Evolutionary conservation across 2,797 vertebrate species (phyloP), one percentile per base, ranked within the genome.

Genomic region (Chaetodon trifasciatus): DNA sequence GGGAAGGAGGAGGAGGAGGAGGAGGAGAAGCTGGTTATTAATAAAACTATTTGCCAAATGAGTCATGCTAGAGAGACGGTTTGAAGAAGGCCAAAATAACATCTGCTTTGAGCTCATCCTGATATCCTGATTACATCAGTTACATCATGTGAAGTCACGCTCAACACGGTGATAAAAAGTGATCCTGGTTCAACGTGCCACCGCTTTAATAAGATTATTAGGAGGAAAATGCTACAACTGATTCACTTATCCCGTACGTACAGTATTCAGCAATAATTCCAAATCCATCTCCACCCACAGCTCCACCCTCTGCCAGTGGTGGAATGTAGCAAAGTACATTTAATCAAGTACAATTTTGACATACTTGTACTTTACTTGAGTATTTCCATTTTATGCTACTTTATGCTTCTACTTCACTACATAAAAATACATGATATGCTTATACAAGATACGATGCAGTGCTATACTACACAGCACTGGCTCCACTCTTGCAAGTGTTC

Each of bases 41-140:
- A 92, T 88, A 86, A 86, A 90, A 88, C 42, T 28, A 79, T 91
- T 85, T 81, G 86, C 78, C 85, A 89, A 86, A 88, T 90, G 86
- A 86, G 74, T 91, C 90, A 88, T 69, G 68, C 79, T 81, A 19
- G 57, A 60, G 35, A 71, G 75, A 86, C 23, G 16, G 56, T 79
- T 81, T 85, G 68, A 86, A 73, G 74, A 49, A 42, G 42, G 75
- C 85, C 66, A 70, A 78, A 76, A 76, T 55, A 76, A 62, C 78
- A 74, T 81, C 74, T 84, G 84, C 78, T 82, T 88, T 84, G 61
- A 85, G 87, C 74, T 86, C 81, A 69, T 86, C 79, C 64, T 66
- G 53, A 79, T 75, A 81, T 86, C 61, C 69, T 81, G 72, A 81
- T 86, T 78, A 57, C 71, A 81, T 70, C 63, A 55, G 70, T 83